Evolutionary conservation across 2,797 vertebrate species (phyloP), one percentile per base, ranked within the genome.

Genomic region (Liasis olivaceus): DNA sequence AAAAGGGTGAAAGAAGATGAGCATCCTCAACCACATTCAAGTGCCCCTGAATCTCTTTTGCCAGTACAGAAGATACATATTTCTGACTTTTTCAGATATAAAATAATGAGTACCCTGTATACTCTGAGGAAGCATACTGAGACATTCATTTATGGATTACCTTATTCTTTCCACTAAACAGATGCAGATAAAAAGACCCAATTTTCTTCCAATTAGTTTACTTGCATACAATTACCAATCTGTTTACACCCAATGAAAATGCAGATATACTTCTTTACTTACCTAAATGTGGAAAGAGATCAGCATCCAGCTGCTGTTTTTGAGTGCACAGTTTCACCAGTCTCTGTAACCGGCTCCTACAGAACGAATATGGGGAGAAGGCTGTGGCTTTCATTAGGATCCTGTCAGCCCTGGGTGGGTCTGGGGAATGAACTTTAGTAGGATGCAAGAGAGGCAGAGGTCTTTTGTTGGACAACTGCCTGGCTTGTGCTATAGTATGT

Each of bases 261-360:
- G 22, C 47, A 63, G 24, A 85, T 47, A 24, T 24, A 77, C 85
- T 12, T 2, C 88, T 58, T 31, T 58, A 97, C 97, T 96, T 97
- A 99, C 99, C 99, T 97, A 99, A 97, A 96, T 99, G 99, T 94
- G 99, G 99, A 97, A 99, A 99, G 95, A 99, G 98, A 95, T 99
- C 99, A 92, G 98, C 98, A 24, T 99, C 98, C 96, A 99, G 97
- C 97, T 97, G 98, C 93, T 98, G 99, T 96, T 98, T 98, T 90
- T 98, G 98, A 94, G 98, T 97, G 97, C 99, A 99, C 96, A 99
- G 98, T 98, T 99, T 98, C 97, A 99, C 98, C 96, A 99, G 98
- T 98, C 99, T 99, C 98, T 99, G 98, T 96, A 99, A 98, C 96
- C 98, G 98, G 97, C 98, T 98, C 96, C 99, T 97, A 97, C 99